Base-by-base conservation (phyloP, 1,140 invertebrate genomes). In the Bombus soroeensis region DNA sequence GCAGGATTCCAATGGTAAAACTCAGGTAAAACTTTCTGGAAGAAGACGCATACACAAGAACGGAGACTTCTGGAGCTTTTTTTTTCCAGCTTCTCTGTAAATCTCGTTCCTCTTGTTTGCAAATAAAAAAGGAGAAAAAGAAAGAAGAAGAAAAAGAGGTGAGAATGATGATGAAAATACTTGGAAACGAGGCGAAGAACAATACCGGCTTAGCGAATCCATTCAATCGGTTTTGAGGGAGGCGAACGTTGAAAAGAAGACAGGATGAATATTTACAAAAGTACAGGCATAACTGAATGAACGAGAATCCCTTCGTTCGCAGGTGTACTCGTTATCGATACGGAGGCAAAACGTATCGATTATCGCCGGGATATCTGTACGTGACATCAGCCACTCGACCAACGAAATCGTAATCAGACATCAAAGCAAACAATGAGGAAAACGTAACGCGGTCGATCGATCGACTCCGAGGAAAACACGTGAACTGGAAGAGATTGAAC, bases 251-350 rank as follows among this genome's bases (percentile, higher is more conserved):
- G n/a, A 70, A 47, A 13, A 34, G 43, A 15, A 39, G 37, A 53
- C 25, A 43, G 28, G 71, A 68, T 74, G 83, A 81, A 86, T 81
- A 74, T 74, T 81, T 64, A 80, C n/a, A 72, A 68, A 75, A 66
- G 39, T 37, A 43, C 39, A 41, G 28, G 18, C 25, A 43, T 12
- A 25, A 59, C 70, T 66, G 78, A 75, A 74, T 66, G 81, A 86
- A 81, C 64, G 72, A 47, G 57, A 78, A 43, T 53, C 39, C 53
- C 39, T n/a, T 8, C 53, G 68, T 32, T 15, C 8, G 53, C 66
- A 41, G 39, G 77, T 64, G 34, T 41, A 73, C 15, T 41, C 53
- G 68, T 80, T 85, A 80, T 80, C 77, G 68, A 10, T 32, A 13
- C 59, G 12, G 28, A 62, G 15, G 22, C n/a, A 28, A 77, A 72